phyloP scores from a whole-genome alignment of 92 coral and sea anemone species.

The Paramuricea clavata region DNA sequence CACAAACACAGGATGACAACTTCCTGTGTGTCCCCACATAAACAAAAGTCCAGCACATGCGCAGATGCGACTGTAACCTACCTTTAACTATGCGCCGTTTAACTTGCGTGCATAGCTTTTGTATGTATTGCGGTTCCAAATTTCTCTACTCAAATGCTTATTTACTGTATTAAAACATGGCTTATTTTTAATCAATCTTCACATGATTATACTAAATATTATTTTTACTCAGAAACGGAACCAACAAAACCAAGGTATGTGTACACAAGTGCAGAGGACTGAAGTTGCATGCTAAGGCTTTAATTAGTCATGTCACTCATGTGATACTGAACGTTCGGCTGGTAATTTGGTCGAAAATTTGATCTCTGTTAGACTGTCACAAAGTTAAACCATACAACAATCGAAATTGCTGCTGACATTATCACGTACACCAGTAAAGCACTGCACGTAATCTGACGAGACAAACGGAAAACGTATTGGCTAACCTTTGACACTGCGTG shows the following conservation, averaged over 20 bases:
- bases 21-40: no score
- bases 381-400: background rate
- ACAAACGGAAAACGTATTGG: background rate
- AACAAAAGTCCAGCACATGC: no score
- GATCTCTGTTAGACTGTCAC: background rate
- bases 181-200: background rate
- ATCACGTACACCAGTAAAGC: background rate
- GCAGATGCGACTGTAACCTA: no score
- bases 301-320: no score
- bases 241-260: background rate
- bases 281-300: background rate
- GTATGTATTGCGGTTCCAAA: no score
- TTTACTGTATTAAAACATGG: background rate
- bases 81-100: no score
- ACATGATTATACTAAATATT: background rate
- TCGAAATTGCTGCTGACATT: background rate
- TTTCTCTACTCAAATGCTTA: no score
- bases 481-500: background rate
- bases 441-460: background rate
- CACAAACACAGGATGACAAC: no score
- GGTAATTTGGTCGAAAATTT: no score
- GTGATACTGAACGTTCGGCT: no score
- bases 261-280: background rate
- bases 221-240: background rate
- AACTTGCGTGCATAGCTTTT: no score